These are phyloP conservation scores for Lamellibrachia satsuma DNA, from an alignment of 2,888 invertebrate species.

Conservation along the genomic window DNA sequence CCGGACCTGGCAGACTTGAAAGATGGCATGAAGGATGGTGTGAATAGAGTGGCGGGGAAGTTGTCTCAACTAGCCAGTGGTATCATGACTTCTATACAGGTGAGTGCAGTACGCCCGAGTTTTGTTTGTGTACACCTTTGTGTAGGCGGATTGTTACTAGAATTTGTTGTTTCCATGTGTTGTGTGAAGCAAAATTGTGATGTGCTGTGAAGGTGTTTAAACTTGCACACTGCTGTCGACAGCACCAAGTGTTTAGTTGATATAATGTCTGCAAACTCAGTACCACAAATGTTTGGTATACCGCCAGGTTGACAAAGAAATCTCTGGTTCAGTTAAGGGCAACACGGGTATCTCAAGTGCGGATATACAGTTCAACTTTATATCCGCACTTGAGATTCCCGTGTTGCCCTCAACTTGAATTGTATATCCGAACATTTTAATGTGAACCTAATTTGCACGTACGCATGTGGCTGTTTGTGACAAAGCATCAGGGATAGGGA, in stretches of 20 bases:
- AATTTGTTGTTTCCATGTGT: neutral
- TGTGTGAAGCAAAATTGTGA: neutral
- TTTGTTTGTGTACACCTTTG: neutral
- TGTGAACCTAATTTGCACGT: neutral
- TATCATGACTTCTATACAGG: constrained; percentile 92
- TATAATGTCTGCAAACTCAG: too few relatives aligned
- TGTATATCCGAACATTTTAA: neutral
- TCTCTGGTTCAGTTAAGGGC: too few relatives aligned
- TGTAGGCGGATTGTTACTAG: neutral
- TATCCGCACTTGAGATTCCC: too few relatives aligned
- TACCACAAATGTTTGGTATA: too few relatives aligned
- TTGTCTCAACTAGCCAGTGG: constrained; percentile 93
- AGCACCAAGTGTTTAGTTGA: neutral
- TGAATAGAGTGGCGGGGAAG: constrained; percentile 96
- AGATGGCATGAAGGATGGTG: constrained; percentile 95
- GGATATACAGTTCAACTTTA: too few relatives aligned
- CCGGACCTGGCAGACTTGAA: constrained; percentile 94
- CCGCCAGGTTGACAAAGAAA: too few relatives aligned
- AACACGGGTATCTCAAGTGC: too few relatives aligned
- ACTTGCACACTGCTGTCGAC: neutral
- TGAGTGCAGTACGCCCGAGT: constrained; percentile 46
- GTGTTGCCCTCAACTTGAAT: neutral
- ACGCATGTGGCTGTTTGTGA: neutral
- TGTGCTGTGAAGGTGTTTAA: neutral
- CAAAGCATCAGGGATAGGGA: neutral